Base-by-base conservation (phyloP, 2,888 invertebrate species). In the Chymomyza fuscimana region DNA sequence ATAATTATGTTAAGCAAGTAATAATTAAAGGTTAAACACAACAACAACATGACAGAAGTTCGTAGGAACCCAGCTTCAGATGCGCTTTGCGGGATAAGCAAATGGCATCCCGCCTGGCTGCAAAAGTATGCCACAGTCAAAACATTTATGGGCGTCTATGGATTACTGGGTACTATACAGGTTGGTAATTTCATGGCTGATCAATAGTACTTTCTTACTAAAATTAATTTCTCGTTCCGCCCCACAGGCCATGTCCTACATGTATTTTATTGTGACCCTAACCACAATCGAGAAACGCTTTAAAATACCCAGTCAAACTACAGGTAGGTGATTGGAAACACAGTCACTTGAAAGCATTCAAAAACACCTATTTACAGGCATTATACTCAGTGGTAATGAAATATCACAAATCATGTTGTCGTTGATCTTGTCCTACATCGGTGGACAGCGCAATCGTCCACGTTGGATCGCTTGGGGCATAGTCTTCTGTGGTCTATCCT, bases 341-440 rank as follows among this genome's bases (percentile, higher is more conserved):
- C 50, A 64, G 7, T 32, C 56, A 32, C 12, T 63, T 15, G 29
- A 56, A n/a, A 50, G 19, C 9, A 25, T 19, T 63, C 40, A 2
- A 9, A 32, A 32, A 70, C 52, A 59, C n/a, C 66, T 62, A 9
- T 64, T 89, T 89, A n/a, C 83, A 94, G 95, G 95, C 52, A 92
- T 95, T 40, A 93, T 95, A 67, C 91, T 95, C 51, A 94, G 94
- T 67, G 94, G 94, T 36, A 95, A 95, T 92, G 95, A 95, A 91
- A 93, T 95, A 81, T 95, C 95, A 66, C 95, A 95, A 90, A 94
- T 95, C 73, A 83, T 95, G 67, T 89, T 94, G 56, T 94, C 94
- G 5, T 88, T 95, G 65, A 91, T 94, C 64, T 89, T 95, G 54
- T 94, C 94, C 22, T 94, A 95, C 78, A 93, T 93, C 79, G 95